phyloP scores from a whole-genome alignment of 2,797 vertebrate species.

The Sebastes jordani region DNA sequence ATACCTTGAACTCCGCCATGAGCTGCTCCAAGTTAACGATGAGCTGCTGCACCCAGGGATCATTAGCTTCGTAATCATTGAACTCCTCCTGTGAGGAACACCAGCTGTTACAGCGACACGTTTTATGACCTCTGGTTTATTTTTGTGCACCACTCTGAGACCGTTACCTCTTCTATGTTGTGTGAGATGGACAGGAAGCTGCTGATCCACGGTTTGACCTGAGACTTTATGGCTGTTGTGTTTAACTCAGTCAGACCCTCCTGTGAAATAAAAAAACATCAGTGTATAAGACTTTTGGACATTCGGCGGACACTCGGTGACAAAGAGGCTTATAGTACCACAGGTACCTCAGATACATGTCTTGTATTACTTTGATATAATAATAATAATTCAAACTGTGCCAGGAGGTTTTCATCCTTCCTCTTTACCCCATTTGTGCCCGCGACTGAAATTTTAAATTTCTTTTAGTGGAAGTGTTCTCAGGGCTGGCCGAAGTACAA shows the following conservation, averaged over 20 bases:
- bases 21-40: constrained; percentile 96
- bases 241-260: constrained; percentile 94
- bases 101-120: constrained; percentile 10
- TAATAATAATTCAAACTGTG: background rate
- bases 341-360: background rate
- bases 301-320: background rate
- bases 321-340: background rate
- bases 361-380: background rate
- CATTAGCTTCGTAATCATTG: constrained; percentile 97
- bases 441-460: no score
- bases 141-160: background rate
- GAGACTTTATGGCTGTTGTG: constrained; percentile 93
- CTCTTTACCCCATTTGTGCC: no score
- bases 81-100: constrained; percentile 90
- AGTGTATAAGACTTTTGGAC: background rate
- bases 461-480: no score
- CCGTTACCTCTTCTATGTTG: constrained; percentile 93
- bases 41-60: constrained; percentile 98
- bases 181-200: constrained; percentile 95
- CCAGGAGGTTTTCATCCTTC: background rate
- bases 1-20: constrained; percentile 97
- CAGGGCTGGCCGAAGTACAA: no score
- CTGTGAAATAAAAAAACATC: constrained; percentile 70
- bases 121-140: constrained; percentile 1
- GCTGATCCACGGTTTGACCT: constrained; percentile 98